Percentiles rank a stretch among this genome's conserved stretches.
These are phyloP conservation scores for Vidua chalybeata DNA, from an alignment of 2,113 vertebrate species.

Conservation along the genomic window DNA sequence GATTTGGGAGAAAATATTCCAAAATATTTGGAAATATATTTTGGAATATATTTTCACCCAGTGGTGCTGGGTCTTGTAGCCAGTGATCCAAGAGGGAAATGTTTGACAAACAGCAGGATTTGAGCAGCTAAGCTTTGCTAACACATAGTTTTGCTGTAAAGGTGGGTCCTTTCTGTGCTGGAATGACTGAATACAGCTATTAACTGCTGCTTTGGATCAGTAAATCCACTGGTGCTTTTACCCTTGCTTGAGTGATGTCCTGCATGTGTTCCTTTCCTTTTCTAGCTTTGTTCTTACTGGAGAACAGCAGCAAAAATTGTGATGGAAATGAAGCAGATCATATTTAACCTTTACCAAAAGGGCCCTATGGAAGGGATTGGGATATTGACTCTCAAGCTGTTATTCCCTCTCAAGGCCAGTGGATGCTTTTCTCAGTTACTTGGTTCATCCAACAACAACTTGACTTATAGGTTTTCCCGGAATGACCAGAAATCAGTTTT, in stretches of 20 bases:
- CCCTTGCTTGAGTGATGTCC: neutral
- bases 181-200: neutral
- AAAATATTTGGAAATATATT: neutral
- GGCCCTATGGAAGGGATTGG: neutral
- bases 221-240: neutral
- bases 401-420: neutral
- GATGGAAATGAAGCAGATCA: neutral
- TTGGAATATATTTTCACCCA: no score
- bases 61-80: neutral
- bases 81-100: neutral
- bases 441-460: neutral
- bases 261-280: neutral
- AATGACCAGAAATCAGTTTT: neutral
- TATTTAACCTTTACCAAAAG: neutral
- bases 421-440: neutral
- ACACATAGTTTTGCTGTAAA: neutral
- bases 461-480: neutral
- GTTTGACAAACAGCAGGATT: neutral
- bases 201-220: neutral
- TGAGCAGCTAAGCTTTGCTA: neutral
- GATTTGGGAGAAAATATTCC: neutral
- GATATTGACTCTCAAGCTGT: neutral
- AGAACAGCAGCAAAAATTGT: neutral
- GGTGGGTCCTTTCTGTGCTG: neutral
- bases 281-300: neutral